Evolutionary conservation across 2,888 invertebrate genomes (phyloP).

Genomic region (Nebria salina): DNA sequence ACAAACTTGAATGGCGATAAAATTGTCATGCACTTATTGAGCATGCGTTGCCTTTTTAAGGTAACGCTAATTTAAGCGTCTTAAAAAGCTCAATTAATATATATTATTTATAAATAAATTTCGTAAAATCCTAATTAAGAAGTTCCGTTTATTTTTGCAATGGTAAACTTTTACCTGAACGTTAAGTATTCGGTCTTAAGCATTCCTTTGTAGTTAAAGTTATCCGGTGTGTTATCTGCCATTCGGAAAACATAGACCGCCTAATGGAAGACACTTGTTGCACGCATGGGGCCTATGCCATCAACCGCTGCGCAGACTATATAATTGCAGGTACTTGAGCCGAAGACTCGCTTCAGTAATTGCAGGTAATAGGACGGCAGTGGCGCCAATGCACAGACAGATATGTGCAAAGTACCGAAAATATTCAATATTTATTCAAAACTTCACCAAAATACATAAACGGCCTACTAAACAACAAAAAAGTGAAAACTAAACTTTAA

Average conservation of each 20-base stretch:
- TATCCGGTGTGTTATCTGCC: neutral
- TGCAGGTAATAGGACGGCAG: neutral
- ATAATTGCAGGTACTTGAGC: slow-evolving; percentile 18
- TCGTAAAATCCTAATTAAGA: too few species aligned
- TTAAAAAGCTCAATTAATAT: too few species aligned
- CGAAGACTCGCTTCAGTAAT: slow-evolving; percentile 3
- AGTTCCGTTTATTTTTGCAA: neutral
- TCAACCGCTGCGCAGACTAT: neutral
- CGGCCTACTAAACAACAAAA: too few species aligned
- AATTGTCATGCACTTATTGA: neutral
- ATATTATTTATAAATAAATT: too few species aligned
- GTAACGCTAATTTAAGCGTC: too few species aligned
- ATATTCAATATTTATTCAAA: too few species aligned
- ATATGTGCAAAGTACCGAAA: too few species aligned
- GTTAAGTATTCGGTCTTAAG: neutral
- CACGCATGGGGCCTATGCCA: neutral
- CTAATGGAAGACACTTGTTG: slow-evolving; percentile 23
- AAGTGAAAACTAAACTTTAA: too few species aligned
- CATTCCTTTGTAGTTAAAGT: neutral
- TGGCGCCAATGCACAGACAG: neutral
- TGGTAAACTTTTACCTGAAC: neutral
- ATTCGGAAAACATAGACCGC: slow-evolving; percentile 10
- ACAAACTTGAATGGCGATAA: neutral
- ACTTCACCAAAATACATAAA: too few species aligned
- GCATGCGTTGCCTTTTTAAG: too few species aligned